Conservation (phyloP, 1,140 invertebrate genomes). For the Bathynomus jamesi region DNA sequence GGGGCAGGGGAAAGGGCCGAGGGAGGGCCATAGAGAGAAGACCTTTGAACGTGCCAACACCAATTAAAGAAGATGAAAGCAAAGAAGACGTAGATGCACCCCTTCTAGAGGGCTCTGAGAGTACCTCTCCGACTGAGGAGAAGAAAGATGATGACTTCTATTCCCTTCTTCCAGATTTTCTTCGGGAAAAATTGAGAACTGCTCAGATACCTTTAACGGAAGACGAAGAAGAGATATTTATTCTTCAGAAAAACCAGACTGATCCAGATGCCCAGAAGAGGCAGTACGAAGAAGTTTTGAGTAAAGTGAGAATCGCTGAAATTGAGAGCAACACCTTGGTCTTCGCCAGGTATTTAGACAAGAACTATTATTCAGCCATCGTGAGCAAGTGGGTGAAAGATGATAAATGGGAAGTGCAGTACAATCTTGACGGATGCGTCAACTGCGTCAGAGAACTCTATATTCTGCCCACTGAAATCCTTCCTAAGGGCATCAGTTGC, state of each 20-base stretch:
- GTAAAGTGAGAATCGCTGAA: constrained; percentile 18
- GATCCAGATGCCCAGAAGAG: constrained; percentile 14
- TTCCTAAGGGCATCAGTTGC: constrained; percentile 28
- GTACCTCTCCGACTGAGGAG: background rate
- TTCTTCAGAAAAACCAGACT: background rate
- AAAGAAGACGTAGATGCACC: too few species aligned
- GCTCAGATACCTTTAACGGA: constrained; percentile 3
- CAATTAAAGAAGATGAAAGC: background rate
- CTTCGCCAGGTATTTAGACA: constrained; percentile 29
- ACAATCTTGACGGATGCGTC: constrained; percentile 24
- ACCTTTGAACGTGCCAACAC: background rate
- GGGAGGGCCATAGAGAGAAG: background rate
- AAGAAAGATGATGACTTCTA: background rate
- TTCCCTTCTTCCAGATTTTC: background rate
- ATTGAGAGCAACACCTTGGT: constrained; percentile 22
- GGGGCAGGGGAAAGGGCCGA: background rate
- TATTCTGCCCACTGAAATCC: constrained; percentile 27
- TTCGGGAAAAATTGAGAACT: background rate
- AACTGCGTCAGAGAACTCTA: constrained; percentile 25
- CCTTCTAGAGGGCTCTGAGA: background rate
- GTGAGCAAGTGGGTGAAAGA: constrained; percentile 13
- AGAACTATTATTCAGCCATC: constrained; percentile 35
- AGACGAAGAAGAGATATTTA: constrained; percentile 13
- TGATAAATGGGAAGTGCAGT: constrained; percentile 29
- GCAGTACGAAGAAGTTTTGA: constrained; percentile 26